Percentiles rank a stretch among this genome's conserved stretches.
Evolutionary conservation across 92 coral and sea anemone species (phyloP).

Genomic region (Paramuricea clavata): DNA sequence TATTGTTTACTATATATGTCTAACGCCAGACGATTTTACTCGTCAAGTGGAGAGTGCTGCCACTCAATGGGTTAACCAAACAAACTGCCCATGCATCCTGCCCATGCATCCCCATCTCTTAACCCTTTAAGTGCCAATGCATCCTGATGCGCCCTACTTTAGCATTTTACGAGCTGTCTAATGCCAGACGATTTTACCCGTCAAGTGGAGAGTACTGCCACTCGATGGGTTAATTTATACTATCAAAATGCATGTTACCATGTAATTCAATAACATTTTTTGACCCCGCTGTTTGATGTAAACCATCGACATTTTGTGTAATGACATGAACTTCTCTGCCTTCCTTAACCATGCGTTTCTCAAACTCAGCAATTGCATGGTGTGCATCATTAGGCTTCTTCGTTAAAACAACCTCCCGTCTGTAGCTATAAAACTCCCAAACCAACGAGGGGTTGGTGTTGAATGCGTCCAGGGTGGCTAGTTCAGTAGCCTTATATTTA

Average conservation of each 20-base stretch:
- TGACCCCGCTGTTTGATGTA: constrained; percentile 92
- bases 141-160: too few relatives aligned
- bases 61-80: too few relatives aligned
- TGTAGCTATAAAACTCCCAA: constrained; percentile 98
- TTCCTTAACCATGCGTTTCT: constrained; percentile 67
- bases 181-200: too few relatives aligned
- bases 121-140: too few relatives aligned
- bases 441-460: constrained; percentile 87
- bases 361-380: constrained; percentile 90
- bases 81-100: too few relatives aligned
- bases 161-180: too few relatives aligned
- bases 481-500: constrained; percentile 81
- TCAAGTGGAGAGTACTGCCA: too few relatives aligned
- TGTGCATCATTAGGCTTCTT: constrained; percentile 95
- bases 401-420: constrained; percentile 88
- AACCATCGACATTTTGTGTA: constrained; percentile 94
- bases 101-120: too few relatives aligned
- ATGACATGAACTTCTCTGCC: constrained; percentile 83
- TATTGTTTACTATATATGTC: too few relatives aligned
- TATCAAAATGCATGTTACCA: constrained; percentile 59
- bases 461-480: constrained; percentile 87
- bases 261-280: constrained; percentile 92
- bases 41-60: too few relatives aligned
- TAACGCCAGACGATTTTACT: too few relatives aligned
- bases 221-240: too few relatives aligned